phyloP scores from a whole-genome alignment of 1,140 invertebrate species.

The Apis dorsata region DNA sequence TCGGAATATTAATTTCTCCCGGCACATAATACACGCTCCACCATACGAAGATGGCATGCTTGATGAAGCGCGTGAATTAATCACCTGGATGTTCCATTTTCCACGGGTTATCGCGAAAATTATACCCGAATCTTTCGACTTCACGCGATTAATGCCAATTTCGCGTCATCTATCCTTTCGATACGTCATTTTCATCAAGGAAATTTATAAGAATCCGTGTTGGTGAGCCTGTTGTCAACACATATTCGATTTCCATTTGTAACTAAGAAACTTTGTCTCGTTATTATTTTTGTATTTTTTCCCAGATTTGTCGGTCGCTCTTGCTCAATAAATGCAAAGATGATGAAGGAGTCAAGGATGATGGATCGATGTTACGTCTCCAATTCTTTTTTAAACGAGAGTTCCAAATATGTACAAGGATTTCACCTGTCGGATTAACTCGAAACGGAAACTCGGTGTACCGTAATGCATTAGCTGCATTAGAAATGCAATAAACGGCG shows the following conservation, averaged over 20 bases:
- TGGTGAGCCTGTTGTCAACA: too few species aligned
- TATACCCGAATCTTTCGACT: neutral
- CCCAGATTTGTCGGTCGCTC: too few species aligned
- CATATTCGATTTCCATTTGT: too few species aligned
- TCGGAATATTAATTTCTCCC: constrained; percentile 49
- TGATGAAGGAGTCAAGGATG: too few species aligned
- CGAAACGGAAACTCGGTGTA: constrained; percentile 33
- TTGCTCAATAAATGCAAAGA: too few species aligned
- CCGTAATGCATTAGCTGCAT: constrained; percentile 55
- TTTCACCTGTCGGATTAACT: constrained; percentile 32
- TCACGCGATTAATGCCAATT: neutral
- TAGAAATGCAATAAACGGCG: constrained; percentile 54
- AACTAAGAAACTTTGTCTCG: too few species aligned
- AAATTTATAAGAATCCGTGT: too few species aligned
- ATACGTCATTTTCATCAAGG: neutral
- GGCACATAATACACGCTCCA: constrained; percentile 31
- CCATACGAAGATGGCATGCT: constrained; percentile 42
- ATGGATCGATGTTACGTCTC: too few species aligned
- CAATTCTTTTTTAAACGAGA: too few species aligned
- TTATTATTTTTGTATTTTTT: too few species aligned
- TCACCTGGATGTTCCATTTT: constrained; percentile 40
- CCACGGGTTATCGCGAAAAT: constrained; percentile 30
- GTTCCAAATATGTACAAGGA: constrained; percentile 9
- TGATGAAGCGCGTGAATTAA: constrained; percentile 44
- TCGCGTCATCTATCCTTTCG: constrained; percentile 1